Base-by-base conservation (phyloP, 2,797 vertebrate genomes). In the Anas bernieri region DNA sequence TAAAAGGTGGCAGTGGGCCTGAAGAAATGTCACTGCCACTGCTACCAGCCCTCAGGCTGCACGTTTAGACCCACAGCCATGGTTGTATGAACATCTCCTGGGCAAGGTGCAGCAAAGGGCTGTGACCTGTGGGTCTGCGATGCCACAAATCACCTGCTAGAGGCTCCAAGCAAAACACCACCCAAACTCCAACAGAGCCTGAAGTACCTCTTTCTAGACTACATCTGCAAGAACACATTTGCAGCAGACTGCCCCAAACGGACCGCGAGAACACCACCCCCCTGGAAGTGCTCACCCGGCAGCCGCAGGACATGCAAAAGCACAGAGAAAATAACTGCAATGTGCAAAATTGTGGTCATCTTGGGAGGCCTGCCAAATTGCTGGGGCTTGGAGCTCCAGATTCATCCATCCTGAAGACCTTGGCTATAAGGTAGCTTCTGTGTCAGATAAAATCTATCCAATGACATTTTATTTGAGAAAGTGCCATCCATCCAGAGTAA, bases 401-500 rank as follows among this genome's bases (percentile, higher is more conserved):
- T 70, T 35, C 83, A 93, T 92, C 83, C 75, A 74, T 64, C 2
- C 0, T 31, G n/a, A 58, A 74, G 78, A 70, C 77, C 83, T 76
- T 77, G 83, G 39, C 77, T 58, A 63, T 61, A 88, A 92, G 86
- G 83, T 69, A 87, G 88, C 68, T 76, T 62, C 85, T 48, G 82
- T 41, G 35, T 64, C 87, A 73, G 91, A 96, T 46, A 43, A 83
- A 95, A 94, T 88, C 85, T 74, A 78, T 62, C 59, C 35, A 62
- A 79, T 13, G 15, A 68, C 15, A 43, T 88, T 79, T 89, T 64
- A 62, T 91, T 93, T 79, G 43, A 12, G 35, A 83, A 87, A 66
- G 43, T 3, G 0, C 76, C 91, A 96, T 94, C 50, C 76, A 84
- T 91, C 76, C 58, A 30, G 3, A 76, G 66, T 37, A 86, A 95